Evolutionary conservation across 2,888 invertebrate species (phyloP).

Genomic region (Cataglyphis rosenhaueri): DNA sequence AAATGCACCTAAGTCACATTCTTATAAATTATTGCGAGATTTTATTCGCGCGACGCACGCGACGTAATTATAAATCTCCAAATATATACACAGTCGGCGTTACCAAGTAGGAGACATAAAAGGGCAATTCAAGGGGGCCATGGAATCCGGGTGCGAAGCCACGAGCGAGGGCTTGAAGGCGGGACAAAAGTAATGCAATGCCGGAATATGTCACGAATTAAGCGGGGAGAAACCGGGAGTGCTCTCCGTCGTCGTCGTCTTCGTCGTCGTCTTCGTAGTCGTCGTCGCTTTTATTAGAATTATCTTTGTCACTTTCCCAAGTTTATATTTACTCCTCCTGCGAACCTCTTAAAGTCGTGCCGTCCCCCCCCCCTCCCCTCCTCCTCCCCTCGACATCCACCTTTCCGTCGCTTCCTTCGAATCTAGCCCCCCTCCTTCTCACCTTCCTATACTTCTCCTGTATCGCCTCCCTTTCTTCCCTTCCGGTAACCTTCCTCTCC

Average conservation of each 20-base stretch:
- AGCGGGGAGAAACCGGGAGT: conserved; percentile 82
- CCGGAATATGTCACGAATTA: conserved; percentile 85
- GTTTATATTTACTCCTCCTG: conserved; percentile 85
- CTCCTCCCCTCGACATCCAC: conserved; percentile 57
- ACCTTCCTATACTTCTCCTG: conserved; percentile 66
- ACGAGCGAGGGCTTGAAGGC: conserved; percentile 68
- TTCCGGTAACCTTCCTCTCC: conserved; percentile 48
- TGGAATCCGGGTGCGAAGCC: conserved; percentile 64
- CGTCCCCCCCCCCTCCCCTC: conserved; percentile 57
- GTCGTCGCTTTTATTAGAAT: conserved; percentile 85
- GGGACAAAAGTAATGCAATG: conserved; percentile 82
- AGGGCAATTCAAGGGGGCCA: conserved; percentile 68
- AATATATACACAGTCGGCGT: conserved; percentile 50
- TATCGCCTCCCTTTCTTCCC: conserved; percentile 62
- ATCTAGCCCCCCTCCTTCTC: conserved; percentile 61
- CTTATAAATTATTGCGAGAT: background rate
- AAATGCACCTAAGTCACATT: background rate
- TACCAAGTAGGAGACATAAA: conserved; percentile 68
- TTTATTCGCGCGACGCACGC: conserved; percentile 4
- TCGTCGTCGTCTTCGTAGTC: conserved; percentile 67
- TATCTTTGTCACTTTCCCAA: conserved; percentile 85
- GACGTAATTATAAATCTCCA: conserved; percentile 44
- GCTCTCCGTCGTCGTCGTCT: conserved; percentile 79
- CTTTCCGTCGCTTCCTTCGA: conserved; percentile 71
- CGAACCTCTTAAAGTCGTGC: conserved; percentile 83